Percentiles rank a stretch among this genome's conserved stretches.
Conservation (phyloP, 2,797 vertebrate species). For the Pelochelys cantorii region DNA sequence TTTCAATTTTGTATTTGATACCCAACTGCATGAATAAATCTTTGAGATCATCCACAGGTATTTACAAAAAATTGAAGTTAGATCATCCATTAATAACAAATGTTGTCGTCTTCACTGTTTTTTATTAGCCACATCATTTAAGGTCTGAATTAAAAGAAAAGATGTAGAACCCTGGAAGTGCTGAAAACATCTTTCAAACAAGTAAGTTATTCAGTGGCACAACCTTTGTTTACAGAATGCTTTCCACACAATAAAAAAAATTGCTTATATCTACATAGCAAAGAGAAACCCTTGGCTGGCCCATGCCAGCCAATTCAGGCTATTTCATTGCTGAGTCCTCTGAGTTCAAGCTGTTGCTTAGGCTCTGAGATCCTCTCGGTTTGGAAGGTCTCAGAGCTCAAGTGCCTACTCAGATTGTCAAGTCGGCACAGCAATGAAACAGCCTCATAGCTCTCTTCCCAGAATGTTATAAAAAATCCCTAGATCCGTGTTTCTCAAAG, state of each 20-base stretch:
- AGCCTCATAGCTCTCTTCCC: background rate
- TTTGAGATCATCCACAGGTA: background rate
- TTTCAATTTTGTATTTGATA: background rate
- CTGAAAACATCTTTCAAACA: background rate
- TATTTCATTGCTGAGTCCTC: background rate
- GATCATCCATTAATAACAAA: conserved; percentile 31
- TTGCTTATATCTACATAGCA: background rate
- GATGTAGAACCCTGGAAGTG: background rate
- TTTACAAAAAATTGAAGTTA: background rate
- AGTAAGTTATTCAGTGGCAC: background rate
- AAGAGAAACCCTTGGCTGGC: background rate
- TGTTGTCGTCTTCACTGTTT: background rate
- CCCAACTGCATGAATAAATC: background rate
- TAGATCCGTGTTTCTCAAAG: too few species aligned
- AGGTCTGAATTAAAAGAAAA: background rate
- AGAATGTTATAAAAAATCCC: background rate
- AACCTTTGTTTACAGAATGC: background rate
- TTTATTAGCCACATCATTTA: background rate
- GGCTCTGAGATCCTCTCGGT: too few species aligned
- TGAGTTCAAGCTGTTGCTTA: background rate
- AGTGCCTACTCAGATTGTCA: background rate
- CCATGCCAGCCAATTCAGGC: background rate
- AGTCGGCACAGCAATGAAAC: background rate
- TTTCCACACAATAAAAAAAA: background rate
- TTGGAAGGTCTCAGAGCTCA: background rate